Base-by-base conservation (phyloP, 2,888 invertebrate species). In the Coenonympha arcania region DNA sequence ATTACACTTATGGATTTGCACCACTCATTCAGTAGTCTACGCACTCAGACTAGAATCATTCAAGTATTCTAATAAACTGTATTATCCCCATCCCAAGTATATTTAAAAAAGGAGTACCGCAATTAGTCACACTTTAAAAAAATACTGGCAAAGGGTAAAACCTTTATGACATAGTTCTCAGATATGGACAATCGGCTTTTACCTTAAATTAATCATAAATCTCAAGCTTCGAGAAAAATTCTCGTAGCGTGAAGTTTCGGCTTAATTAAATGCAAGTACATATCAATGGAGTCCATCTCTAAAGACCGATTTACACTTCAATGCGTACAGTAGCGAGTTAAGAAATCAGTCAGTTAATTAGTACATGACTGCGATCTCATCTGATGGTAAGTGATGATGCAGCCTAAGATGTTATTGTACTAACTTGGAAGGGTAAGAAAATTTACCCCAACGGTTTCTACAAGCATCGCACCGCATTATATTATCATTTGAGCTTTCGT, bases 181-280 rank as follows among this genome's bases (percentile, higher is more conserved):
- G 54, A 54, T 58, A 60, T 59, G 65, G 67, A 69, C 69, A 66
- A 66, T 63, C 63, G 67, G 69, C 69, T 70, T 65, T 69, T 71
- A 70, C 69, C 73, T 76, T 73, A 60, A 57, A 49, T 54, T 58
- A 65, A 68, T 61, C 59, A 66, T 71, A 71, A 69, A 73, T 72
- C 66, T 73, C 69, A 71, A 78, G 72, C 71, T 63, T 68, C 62
- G 66, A 72, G 73, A 68, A 68, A n/a, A 48, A 56, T 57, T 62
- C 63, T 68, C 73, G 76, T 67, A 71, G 68, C 68, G 63, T 69
- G 64, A 71, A 69, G 71, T 70, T 70, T 68, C 63, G 62, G 72
- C 77, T 76, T 79, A 79, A 73, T 75, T 81, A 83, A 83, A 83
- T 81, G 81, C 83, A 79, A 70, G 65, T 79, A n/a, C n/a, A n/a